Base-by-base conservation (phyloP, 2,797 vertebrate species). In the Spea hammondii region DNA sequence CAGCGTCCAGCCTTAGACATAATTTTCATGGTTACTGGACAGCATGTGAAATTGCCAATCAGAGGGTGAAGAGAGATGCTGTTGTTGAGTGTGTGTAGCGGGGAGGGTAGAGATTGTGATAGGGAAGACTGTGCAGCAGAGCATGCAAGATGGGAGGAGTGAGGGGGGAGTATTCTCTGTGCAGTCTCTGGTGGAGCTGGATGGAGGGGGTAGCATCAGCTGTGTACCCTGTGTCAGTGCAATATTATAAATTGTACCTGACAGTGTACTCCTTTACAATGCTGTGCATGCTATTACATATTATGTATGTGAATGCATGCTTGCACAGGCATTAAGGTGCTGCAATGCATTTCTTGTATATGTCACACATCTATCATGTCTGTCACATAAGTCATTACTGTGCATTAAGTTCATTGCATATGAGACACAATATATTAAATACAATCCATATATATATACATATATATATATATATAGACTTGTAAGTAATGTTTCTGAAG, bases 1-100 rank as follows among this genome's bases (percentile, higher is more conserved):
- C 86, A 79, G 86, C 88, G 88, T 89, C 70, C 83, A 79, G 74
- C 84, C 82, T 86, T 83, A 87, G 84, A 87, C 85, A 86, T 86
- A 85, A 72, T 73, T 73, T 80, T 83, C 85, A 83, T 78, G 77
- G 80, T 86, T 78, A 77, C 82, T 83, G 83, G 85, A 85, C 83
- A 84, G 82, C 84, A 67, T 69, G 6, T 79, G 84, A 83, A 83
- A 69, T 84, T 82, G 79, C 84, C 85, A 83, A 46, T 84, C 84
- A 78, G 85, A 77, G 65, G 65, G 71, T 69, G 53, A 67, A 71
- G 77, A 74, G 6, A 64, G 65, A 50, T 70, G 66, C 12, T 77
- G 5, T 47, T 55, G 59, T 49, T 14, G 0, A 4, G 62, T 48
- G 48, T 68, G 75, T 45, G 65, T 55, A 13, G 5, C 54, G 9